Evolutionary conservation across 2,888 invertebrate genomes (phyloP).

Genomic region (Trissolcus japonicus): DNA sequence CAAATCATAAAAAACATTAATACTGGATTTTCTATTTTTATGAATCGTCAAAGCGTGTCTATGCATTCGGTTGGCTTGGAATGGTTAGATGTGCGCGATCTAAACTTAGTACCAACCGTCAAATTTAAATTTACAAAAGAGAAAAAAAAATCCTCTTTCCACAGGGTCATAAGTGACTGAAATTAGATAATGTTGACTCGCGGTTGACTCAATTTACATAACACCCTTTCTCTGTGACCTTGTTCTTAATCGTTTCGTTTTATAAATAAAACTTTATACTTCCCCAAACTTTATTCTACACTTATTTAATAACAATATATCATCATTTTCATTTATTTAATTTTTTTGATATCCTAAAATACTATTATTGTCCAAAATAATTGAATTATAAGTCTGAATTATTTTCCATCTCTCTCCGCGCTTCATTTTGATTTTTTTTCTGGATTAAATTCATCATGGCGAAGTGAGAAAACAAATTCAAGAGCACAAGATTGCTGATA

Average conservation of each 20-base stretch:
- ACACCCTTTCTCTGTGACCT: not conserved
- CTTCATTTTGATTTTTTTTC: too few species aligned
- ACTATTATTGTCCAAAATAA: not conserved
- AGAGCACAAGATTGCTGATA: slow-evolving; percentile 59
- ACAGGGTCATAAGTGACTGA: slow-evolving; percentile 7
- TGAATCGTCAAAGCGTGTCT: slow-evolving; percentile 36
- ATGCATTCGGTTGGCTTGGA: slow-evolving; percentile 48
- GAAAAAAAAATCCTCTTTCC: slow-evolving; percentile 38
- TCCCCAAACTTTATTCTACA: not conserved
- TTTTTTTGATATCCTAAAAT: not conserved
- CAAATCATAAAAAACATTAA: slow-evolving; percentile 8
- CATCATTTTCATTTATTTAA: not conserved
- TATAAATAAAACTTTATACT: not conserved
- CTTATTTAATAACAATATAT: not conserved
- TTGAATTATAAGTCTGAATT: too few species aligned
- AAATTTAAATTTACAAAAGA: slow-evolving; percentile 54
- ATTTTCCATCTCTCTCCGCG: too few species aligned
- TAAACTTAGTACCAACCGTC: slow-evolving; percentile 50
- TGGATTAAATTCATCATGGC: not conserved
- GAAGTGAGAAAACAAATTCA: slow-evolving; percentile 9
- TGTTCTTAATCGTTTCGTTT: not conserved
- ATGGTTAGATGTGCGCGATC: slow-evolving; percentile 50
- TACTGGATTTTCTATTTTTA: slow-evolving; percentile 44
- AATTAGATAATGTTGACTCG: not conserved
- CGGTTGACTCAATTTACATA: not conserved